Conservation (phyloP, 1,140 invertebrate species). For the Drosophila mojavensis region DNA sequence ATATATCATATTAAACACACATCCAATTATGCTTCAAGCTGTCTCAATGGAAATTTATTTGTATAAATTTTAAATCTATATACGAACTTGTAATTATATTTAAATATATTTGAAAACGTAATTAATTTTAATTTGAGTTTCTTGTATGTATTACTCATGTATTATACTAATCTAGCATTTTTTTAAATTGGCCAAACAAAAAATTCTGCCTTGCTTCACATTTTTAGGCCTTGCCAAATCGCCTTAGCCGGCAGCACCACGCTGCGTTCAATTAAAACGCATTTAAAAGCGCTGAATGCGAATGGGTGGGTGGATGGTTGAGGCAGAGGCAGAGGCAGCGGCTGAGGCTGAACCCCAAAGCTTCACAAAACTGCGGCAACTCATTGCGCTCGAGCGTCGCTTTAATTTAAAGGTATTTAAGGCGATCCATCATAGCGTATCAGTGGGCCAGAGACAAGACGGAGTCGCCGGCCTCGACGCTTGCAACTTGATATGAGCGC, state of each 20-base stretch:
- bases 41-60: too few species aligned
- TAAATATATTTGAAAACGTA: too few species aligned
- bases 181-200: too few species aligned
- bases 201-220: too few species aligned
- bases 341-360: constrained; percentile 37
- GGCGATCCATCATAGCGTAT: constrained; percentile 83
- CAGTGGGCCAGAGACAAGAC: constrained; percentile 51
- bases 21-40: too few species aligned
- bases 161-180: too few species aligned
- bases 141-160: too few species aligned
- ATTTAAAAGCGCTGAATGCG: constrained; percentile 53
- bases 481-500: constrained; percentile 83
- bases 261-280: constrained; percentile 76
- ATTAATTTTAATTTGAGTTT: too few species aligned
- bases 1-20: too few species aligned
- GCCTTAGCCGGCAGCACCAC: constrained; percentile 25
- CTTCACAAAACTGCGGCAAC: constrained; percentile 53
- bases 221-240: neutral
- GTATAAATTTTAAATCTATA: too few species aligned
- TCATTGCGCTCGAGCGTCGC: constrained; percentile 66
- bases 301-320: constrained; percentile 11
- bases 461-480: constrained; percentile 7
- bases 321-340: constrained; percentile 5
- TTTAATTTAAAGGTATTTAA: constrained; percentile 84
- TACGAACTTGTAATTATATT: neutral